phyloP scores from a whole-genome alignment of 2,113 vertebrate species.

The Leucopternis melanops region DNA sequence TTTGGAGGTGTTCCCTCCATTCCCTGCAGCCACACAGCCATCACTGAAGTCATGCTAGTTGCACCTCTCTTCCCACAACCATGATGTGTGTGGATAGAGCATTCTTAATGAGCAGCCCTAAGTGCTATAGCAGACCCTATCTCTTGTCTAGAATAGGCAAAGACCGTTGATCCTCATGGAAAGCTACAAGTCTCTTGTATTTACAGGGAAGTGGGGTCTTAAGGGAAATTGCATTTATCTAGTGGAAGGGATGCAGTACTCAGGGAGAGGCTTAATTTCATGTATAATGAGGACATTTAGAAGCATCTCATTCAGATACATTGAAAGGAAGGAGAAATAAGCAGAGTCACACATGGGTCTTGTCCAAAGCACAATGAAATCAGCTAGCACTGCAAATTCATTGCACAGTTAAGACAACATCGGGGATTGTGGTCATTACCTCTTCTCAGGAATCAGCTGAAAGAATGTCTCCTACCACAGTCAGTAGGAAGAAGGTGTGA shows the following conservation, averaged over 20 bases:
- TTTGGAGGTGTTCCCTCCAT: neutral
- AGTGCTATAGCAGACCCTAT: neutral
- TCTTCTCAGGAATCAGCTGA: neutral
- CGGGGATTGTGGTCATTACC: neutral
- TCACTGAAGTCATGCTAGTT: neutral
- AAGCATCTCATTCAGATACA: neutral
- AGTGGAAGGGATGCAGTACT: no score
- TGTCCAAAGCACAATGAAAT: neutral
- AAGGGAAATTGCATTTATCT: neutral
- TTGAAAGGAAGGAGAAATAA: neutral
- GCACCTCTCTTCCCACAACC: neutral
- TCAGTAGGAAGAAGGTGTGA: neutral
- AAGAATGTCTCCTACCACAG: neutral
- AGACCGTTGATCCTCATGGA: neutral
- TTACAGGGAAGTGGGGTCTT: neutral
- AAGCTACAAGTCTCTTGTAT: neutral
- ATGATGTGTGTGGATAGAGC: rapidly evolving
- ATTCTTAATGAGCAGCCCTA: neutral
- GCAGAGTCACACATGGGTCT: neutral
- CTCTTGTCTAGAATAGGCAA: neutral
- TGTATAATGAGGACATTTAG: neutral
- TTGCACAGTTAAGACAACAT: neutral
- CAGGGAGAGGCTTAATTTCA: neutral
- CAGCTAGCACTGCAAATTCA: neutral
- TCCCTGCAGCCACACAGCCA: neutral